phyloP scores from a whole-genome alignment of 2,797 vertebrate species.

The Borostomias antarcticus region DNA sequence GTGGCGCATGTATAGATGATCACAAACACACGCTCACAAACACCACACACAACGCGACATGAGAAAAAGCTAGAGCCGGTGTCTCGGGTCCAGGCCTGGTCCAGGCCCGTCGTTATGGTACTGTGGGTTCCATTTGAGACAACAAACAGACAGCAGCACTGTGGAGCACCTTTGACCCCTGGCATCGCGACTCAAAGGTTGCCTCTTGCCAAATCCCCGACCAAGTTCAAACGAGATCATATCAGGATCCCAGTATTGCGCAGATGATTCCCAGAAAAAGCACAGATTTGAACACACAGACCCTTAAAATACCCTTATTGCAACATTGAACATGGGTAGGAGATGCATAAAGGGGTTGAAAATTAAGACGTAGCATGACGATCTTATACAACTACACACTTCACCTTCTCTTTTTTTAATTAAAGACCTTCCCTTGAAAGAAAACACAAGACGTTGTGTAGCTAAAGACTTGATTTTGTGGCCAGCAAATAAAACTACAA shows the following conservation, averaged over 20 bases:
- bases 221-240: slow-evolving; percentile 65
- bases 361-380: not conserved
- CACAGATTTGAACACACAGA: slow-evolving; percentile 1
- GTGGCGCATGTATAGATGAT: not conserved
- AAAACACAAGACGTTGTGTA: not conserved
- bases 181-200: slow-evolving; percentile 71
- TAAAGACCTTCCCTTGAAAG: not conserved
- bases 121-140: slow-evolving; percentile 23
- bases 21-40: not conserved
- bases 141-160: slow-evolving; percentile 62
- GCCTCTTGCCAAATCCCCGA: slow-evolving; percentile 66
- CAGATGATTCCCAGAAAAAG: slow-evolving; percentile 47
- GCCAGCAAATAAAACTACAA: not conserved
- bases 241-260: slow-evolving; percentile 37
- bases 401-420: not conserved
- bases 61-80: too few species aligned
- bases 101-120: not conserved
- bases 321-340: not conserved
- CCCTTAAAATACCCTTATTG: not conserved
- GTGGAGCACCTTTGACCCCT: slow-evolving; percentile 69
- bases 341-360: not conserved
- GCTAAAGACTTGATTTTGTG: not conserved
- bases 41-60: not conserved
- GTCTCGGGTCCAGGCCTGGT: not conserved
- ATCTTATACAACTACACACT: not conserved